phyloP scores from a whole-genome alignment of 2,113 vertebrate genomes.

The Clarias batrachus region DNA sequence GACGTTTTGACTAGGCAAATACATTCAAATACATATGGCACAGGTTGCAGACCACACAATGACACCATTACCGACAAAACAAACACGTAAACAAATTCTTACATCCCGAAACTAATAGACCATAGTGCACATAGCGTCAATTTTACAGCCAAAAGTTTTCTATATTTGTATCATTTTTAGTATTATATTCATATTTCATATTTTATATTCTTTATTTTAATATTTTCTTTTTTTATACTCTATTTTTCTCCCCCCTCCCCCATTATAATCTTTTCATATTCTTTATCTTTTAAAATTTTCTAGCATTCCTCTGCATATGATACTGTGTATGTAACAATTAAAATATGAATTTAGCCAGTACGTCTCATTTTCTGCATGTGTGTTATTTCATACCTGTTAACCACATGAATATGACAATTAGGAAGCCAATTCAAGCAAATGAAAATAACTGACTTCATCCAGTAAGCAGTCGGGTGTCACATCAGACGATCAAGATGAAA shows the following conservation, averaged over 20 bases:
- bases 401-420: background rate
- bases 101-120: background rate
- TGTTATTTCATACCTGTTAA: background rate
- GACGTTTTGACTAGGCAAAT: slow-evolving; percentile 50
- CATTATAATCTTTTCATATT: too few relatives aligned
- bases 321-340: too few relatives aligned
- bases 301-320: too few relatives aligned
- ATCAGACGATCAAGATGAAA: background rate
- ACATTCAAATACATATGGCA: slow-evolving; percentile 38
- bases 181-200: too few relatives aligned
- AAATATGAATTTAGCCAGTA: too few relatives aligned
- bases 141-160: too few relatives aligned
- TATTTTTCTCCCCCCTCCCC: too few relatives aligned
- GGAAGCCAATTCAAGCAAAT: background rate
- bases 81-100: slow-evolving; percentile 1
- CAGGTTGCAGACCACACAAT: background rate
- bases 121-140: background rate
- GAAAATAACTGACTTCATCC: background rate
- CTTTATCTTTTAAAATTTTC: too few relatives aligned
- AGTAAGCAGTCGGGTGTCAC: background rate
- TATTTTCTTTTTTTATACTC: too few relatives aligned
- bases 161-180: too few relatives aligned
- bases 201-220: too few relatives aligned
- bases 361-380: background rate
- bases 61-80: background rate